Percentiles rank a stretch among this genome's conserved stretches.
These are phyloP conservation scores for Prietella phreatophila DNA, from an alignment of 2,113 vertebrate genomes.

Conservation along the genomic window DNA sequence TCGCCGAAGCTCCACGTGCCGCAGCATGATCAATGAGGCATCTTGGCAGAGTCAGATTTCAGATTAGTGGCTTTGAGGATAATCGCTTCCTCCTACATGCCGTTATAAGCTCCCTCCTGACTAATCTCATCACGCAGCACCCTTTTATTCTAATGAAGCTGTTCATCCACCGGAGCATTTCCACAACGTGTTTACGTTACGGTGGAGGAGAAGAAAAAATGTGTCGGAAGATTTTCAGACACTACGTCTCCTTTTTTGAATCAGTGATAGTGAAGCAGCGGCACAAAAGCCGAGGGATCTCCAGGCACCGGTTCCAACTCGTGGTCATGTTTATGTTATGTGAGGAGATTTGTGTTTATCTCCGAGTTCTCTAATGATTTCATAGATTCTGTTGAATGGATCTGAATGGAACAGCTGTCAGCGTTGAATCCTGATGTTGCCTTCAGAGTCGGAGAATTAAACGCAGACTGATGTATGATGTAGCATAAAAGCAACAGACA, in stretches of 20 bases:
- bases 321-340: background rate
- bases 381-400: background rate
- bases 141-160: slow-evolving; percentile 21
- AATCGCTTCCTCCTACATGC: slow-evolving; percentile 29
- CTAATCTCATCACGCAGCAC: slow-evolving; percentile 26
- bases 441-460: background rate
- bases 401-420: background rate
- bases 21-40: background rate
- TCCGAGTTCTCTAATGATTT: background rate
- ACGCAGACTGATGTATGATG: background rate
- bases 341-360: background rate
- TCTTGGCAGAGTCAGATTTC: slow-evolving; percentile 25
- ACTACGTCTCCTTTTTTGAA: background rate
- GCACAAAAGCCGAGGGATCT: background rate
- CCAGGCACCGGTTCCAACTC: background rate
- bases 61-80: slow-evolving; percentile 16
- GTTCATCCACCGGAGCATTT: too few species aligned
- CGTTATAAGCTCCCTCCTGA: slow-evolving; percentile 24
- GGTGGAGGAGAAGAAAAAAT: background rate
- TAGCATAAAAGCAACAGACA: background rate
- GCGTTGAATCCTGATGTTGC: background rate
- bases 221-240: background rate
- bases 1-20: background rate
- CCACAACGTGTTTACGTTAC: background rate
- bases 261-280: background rate